A percentile compares a stretch with the other conserved stretches of the same genome.
phyloP scores from a whole-genome alignment of 2,113 vertebrate genomes.

The Ochotona princeps region DNA sequence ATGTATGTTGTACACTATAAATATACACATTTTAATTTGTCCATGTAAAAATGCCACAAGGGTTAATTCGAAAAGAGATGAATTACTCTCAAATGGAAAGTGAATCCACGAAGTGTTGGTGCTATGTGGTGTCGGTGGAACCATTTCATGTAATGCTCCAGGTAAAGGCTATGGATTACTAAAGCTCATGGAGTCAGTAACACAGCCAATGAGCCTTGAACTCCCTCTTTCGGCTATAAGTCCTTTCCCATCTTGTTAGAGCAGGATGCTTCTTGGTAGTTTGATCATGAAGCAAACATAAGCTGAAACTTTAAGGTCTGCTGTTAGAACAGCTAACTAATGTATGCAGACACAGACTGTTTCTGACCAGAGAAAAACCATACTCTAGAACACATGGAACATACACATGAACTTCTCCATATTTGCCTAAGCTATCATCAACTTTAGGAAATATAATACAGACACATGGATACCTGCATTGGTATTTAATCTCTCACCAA shows the following conservation, averaged over 20 bases:
- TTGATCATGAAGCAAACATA: neutral
- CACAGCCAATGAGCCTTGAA: neutral
- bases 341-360: neutral
- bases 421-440: neutral
- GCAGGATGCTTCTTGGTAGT: neutral
- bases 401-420: neutral
- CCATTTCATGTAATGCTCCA: neutral
- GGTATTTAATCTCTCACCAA: constrained; percentile 15
- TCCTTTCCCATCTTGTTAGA: neutral
- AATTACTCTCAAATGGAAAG: neutral
- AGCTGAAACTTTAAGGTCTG: neutral
- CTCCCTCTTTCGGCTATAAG: neutral
- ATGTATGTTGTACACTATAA: neutral
- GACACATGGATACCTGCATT: neutral
- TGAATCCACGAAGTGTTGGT: neutral
- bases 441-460: neutral
- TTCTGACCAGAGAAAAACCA: constrained; percentile 9
- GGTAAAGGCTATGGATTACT: neutral
- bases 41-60: neutral
- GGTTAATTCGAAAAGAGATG: neutral
- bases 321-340: neutral
- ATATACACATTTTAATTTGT: neutral
- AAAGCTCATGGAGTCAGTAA: neutral
- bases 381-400: neutral
- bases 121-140: neutral